Conservation (phyloP, 2,888 invertebrate species). For the Bimastos eiseni region DNA sequence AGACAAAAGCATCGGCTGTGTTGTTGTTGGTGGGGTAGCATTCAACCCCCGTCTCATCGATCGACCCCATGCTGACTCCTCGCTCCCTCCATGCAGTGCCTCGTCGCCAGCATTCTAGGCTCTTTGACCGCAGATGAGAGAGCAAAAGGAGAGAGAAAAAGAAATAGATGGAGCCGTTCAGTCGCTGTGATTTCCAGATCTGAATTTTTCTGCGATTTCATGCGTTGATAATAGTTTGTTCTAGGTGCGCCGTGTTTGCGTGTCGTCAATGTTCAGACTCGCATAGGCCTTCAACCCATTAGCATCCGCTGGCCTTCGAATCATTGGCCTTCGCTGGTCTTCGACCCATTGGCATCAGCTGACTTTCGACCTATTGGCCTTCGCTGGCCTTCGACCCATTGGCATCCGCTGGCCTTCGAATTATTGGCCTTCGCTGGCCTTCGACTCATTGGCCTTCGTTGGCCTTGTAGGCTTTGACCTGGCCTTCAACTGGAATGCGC, state of each 20-base stretch:
- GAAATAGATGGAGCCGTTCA: background rate
- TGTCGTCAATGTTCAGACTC: background rate
- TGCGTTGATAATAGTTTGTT: background rate
- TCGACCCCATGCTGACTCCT: background rate
- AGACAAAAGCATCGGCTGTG: background rate
- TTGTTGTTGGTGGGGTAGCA: too few relatives aligned
- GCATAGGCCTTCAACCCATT: too few relatives aligned
- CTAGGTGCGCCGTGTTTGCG: background rate
- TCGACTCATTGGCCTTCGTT: background rate
- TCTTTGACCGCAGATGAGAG: background rate
- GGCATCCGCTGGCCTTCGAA: background rate
- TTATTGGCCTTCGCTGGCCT: background rate
- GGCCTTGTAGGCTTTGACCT: too few relatives aligned
- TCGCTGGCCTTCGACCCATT: background rate
- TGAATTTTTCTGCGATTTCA: background rate
- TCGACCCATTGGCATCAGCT: too few relatives aligned
- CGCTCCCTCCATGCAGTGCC: background rate
- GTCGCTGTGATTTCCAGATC: background rate
- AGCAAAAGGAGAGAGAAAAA: background rate
- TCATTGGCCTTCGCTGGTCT: background rate
- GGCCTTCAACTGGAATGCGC: background rate
- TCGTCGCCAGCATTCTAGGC: background rate
- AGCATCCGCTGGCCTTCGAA: too few relatives aligned
- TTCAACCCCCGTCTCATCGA: background rate
- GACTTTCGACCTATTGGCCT: background rate